phyloP scores from a whole-genome alignment of 2,797 vertebrate species.

The Valencia hispanica region DNA sequence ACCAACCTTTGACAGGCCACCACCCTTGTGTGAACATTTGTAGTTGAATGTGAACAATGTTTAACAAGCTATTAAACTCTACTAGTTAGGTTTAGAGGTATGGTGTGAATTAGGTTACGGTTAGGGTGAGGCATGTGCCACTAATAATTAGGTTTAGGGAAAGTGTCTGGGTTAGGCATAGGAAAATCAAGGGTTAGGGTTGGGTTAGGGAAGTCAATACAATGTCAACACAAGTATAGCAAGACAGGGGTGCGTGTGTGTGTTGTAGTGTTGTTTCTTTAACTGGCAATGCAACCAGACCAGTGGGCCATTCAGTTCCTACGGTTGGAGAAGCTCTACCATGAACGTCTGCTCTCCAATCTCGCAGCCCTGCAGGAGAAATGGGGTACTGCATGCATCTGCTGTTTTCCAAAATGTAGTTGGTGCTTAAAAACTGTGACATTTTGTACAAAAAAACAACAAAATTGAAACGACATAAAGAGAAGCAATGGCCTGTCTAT shows the following conservation, averaged over 20 bases:
- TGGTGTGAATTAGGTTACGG: too few relatives aligned
- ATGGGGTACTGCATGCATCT: slow-evolving; percentile 84
- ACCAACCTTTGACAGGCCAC: too few relatives aligned
- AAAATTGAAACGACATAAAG: not conserved
- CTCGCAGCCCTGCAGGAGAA: slow-evolving; percentile 89
- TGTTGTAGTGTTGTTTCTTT: slow-evolving; percentile 50
- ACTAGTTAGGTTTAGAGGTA: too few relatives aligned
- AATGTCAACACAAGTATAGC: too few relatives aligned
- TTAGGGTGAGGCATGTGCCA: too few relatives aligned
- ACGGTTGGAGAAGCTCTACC: slow-evolving; percentile 92
- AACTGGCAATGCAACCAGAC: slow-evolving; percentile 79
- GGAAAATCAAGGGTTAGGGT: too few relatives aligned
- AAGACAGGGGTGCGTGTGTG: not conserved
- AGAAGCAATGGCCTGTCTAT: not conserved
- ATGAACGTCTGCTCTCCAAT: slow-evolving; percentile 93
- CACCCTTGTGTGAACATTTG: too few relatives aligned
- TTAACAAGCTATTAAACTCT: too few relatives aligned
- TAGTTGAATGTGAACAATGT: too few relatives aligned
- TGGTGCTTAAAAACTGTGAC: not conserved
- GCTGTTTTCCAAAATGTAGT: not conserved
- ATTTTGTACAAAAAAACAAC: not conserved
- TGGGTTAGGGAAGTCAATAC: too few relatives aligned
- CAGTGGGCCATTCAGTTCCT: slow-evolving; percentile 93
- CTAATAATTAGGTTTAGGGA: too few relatives aligned
- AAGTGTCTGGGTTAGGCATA: too few relatives aligned